A percentile compares a stretch with the other conserved stretches of the same genome.
Conservation (phyloP, 2,888 invertebrate genomes). For the Halictus ligatus region DNA sequence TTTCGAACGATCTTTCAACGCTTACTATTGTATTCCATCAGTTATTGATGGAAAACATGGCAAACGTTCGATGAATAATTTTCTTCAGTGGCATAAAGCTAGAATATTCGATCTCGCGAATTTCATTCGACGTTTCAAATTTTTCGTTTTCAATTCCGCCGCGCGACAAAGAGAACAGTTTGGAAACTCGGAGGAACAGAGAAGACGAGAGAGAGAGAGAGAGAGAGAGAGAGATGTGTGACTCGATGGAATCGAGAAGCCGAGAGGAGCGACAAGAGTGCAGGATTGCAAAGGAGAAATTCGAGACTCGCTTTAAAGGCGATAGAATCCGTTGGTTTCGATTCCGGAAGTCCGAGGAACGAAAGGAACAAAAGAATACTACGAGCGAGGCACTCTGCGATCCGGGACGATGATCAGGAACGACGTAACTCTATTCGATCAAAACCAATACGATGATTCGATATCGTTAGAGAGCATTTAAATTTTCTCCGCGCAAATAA, state of each 20-base stretch:
- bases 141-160: not conserved
- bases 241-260: not conserved
- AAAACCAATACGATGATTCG: not conserved
- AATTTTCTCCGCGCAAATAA: not conserved
- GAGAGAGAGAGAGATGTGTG: too few relatives aligned
- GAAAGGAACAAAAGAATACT: not conserved
- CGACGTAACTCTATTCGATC: not conserved
- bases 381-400: not conserved
- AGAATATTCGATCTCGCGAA: not conserved
- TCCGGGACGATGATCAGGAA: not conserved
- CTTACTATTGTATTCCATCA: not conserved
- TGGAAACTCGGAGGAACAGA: not conserved
- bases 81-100: not conserved
- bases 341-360: not conserved
- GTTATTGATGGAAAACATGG: not conserved
- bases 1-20: not conserved
- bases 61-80: not conserved
- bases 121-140: not conserved
- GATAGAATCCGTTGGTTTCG: not conserved
- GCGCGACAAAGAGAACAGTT: not conserved
- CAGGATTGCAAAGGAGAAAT: not conserved
- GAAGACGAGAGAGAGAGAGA: not conserved
- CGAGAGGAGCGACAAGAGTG: not conserved
- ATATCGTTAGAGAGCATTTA: not conserved
- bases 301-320: conserved; percentile 1